Conservation (phyloP, 2,113 vertebrate genomes). For the Tyto alba region DNA sequence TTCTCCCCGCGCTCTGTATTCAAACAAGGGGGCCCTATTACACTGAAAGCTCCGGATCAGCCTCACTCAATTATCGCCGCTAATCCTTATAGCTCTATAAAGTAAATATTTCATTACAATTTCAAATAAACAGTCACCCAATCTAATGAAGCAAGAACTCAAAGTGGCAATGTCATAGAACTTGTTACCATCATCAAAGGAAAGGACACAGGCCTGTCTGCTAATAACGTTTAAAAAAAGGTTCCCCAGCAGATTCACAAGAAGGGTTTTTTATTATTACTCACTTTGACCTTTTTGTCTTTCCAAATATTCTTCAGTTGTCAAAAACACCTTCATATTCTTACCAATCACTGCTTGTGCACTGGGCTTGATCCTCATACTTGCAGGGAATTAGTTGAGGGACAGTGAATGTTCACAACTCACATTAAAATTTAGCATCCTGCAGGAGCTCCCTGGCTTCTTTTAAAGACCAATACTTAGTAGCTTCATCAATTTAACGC, state of each 20-base stretch:
- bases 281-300: conserved; percentile 37
- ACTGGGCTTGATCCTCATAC: background rate
- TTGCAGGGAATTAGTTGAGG: background rate
- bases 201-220: conserved; percentile 73
- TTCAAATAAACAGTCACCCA: conserved; percentile 99
- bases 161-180: conserved; percentile 82
- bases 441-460: background rate
- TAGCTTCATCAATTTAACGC: background rate
- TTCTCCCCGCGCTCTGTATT: conserved; percentile 93
- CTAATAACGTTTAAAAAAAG: conserved; percentile 58
- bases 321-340: background rate
- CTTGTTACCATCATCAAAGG: conserved; percentile 78
- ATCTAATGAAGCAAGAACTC: conserved; percentile 93
- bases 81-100: conserved; percentile 98
- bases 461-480: background rate
- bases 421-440: background rate
- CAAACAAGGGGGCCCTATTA: conserved; percentile 91
- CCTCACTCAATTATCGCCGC: conserved; percentile 98
- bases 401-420: background rate
- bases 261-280: background rate
- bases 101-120: conserved; percentile 99
- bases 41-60: conserved; percentile 82
- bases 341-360: background rate
- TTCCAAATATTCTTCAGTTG: conserved; percentile 28
- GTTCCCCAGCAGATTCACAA: conserved; percentile 47